A percentile compares a stretch with the other conserved stretches of the same genome.
phyloP scores from a whole-genome alignment of 2,888 invertebrate genomes.

The Drosophila lacicola region DNA sequence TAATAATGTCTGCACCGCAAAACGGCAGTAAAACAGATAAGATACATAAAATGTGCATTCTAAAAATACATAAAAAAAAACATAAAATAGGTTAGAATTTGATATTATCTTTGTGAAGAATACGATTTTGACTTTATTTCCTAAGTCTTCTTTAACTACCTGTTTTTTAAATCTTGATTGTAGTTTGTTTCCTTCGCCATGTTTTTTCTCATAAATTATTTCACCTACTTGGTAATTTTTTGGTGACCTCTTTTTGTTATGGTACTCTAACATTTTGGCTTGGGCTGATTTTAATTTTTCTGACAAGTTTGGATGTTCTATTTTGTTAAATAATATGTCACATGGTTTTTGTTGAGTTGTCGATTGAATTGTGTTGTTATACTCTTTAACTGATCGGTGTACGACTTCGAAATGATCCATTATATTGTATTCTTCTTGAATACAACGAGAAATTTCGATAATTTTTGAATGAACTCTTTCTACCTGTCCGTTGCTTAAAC shows the following conservation, averaged over 20 bases:
- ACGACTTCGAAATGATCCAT: conserved; percentile 4
- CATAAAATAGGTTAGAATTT: conserved; percentile 57
- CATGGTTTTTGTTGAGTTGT: conserved; percentile 11
- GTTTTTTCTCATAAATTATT: not conserved
- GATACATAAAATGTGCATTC: too few relatives aligned
- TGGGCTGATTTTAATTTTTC: too few relatives aligned
- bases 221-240: not conserved
- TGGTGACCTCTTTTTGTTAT: not conserved
- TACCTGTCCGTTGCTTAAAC: too few relatives aligned
- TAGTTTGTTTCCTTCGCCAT: not conserved
- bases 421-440: too few relatives aligned
- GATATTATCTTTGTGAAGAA: too few relatives aligned
- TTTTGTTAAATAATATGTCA: too few relatives aligned
- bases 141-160: not conserved
- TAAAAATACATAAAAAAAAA: conserved; percentile 89
- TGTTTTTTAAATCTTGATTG: not conserved
- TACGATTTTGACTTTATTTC: not conserved
- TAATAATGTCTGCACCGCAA: too few relatives aligned
- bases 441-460: too few relatives aligned
- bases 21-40: too few relatives aligned
- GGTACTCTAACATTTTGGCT: too few relatives aligned
- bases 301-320: too few relatives aligned
- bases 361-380: not conserved
- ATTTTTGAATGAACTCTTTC: too few relatives aligned
- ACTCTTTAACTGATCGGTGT: conserved; percentile 6